phyloP scores from a whole-genome alignment of 2,113 vertebrate species.

The Cavia porcellus region DNA sequence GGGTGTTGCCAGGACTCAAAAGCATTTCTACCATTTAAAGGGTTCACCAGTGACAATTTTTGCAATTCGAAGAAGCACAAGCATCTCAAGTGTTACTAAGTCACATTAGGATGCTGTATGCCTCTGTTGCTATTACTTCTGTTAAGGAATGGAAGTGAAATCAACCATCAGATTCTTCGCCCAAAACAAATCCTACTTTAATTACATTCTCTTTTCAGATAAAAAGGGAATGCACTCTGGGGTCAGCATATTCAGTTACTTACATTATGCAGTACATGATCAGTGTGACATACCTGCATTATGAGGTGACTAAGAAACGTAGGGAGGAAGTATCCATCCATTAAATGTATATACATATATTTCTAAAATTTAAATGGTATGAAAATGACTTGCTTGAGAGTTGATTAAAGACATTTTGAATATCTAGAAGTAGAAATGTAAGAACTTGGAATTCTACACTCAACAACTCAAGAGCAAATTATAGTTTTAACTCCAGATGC shows the following conservation, averaged over 20 bases:
- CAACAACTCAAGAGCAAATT: conserved; percentile 35
- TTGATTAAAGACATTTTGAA: conserved; percentile 21
- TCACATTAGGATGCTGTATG: not conserved
- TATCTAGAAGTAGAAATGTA: not conserved
- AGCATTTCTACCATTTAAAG: not conserved
- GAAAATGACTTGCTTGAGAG: not conserved
- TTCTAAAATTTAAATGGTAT: not conserved
- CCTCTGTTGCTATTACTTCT: not conserved
- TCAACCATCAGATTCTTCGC: conserved; percentile 1
- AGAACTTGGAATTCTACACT: not conserved
- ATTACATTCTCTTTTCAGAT: conserved; percentile 37
- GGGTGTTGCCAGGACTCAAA: not conserved
- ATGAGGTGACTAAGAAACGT: conserved; percentile 28
- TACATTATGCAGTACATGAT: not conserved
- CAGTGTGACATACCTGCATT: not conserved
- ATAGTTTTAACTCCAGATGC: not conserved
- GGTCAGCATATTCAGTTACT: not conserved
- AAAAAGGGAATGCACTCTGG: conserved; percentile 20
- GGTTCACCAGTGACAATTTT: not conserved
- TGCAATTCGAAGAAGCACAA: not conserved
- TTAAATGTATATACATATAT: not conserved
- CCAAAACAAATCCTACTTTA: conserved; percentile 4
- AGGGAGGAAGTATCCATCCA: not conserved
- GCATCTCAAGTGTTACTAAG: not conserved
- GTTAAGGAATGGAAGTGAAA: not conserved